phyloP scores from a whole-genome alignment of 2,888 invertebrate species.

The Zygogramma bicolorata region DNA sequence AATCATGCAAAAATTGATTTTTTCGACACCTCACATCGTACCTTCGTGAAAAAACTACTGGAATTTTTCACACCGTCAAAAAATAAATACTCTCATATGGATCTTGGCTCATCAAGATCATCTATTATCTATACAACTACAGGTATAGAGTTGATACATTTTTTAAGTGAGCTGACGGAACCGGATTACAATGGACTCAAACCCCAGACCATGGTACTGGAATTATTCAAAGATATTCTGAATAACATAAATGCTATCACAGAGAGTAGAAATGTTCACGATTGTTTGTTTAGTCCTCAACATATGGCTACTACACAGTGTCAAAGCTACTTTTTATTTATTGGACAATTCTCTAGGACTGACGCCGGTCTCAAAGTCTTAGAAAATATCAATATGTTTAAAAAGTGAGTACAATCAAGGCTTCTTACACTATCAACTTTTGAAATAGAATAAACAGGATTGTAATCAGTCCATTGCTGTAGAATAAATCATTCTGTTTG shows the following conservation, averaged over 20 bases:
- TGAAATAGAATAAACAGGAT: not conserved
- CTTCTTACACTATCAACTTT: not conserved
- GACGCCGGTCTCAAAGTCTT: constrained; percentile 78
- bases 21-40: constrained; percentile 75
- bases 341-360: constrained; percentile 86
- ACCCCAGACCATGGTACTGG: constrained; percentile 74
- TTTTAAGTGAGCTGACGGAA: constrained; percentile 69
- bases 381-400: constrained; percentile 80
- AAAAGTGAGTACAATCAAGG: constrained; percentile 72
- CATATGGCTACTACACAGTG: constrained; percentile 91
- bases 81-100: constrained; percentile 88
- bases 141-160: constrained; percentile 81
- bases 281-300: constrained; percentile 89
- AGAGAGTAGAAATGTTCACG: constrained; percentile 82
- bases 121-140: constrained; percentile 76
- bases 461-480: no score
- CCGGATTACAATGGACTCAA: constrained; percentile 52
- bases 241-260: constrained; percentile 80
- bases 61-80: constrained; percentile 90
- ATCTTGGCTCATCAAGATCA: constrained; percentile 73
- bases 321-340: constrained; percentile 94
- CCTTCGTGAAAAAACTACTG: constrained; percentile 82
- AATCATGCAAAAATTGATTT: constrained; percentile 64
- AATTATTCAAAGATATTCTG: constrained; percentile 84
- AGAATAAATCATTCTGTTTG: no score